Conservation (phyloP, 1,140 invertebrate genomes). For the Aphaenogaster floridana region DNA sequence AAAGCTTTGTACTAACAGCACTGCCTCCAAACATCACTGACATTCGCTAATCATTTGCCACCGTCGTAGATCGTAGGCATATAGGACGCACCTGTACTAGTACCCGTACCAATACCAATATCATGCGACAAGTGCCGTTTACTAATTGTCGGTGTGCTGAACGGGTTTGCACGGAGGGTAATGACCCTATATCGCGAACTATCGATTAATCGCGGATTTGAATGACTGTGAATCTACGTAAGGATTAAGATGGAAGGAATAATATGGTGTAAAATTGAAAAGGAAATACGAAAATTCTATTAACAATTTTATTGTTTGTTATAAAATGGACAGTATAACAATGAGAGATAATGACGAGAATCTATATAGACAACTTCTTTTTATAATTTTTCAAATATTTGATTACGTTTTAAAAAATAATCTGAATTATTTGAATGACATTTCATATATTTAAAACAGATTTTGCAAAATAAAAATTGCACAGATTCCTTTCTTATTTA, state of each 20-base stretch:
- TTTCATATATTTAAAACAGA: neutral
- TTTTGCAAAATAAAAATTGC: neutral
- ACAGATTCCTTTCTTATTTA: constrained; percentile 9
- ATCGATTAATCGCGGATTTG: constrained; percentile 21
- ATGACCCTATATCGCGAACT: constrained; percentile 27
- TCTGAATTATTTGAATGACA: neutral
- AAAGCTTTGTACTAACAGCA: constrained; percentile 73
- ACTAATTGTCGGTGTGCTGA: constrained; percentile 48
- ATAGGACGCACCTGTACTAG: constrained; percentile 74
- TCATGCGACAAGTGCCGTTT: constrained; percentile 59
- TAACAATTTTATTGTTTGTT: neutral
- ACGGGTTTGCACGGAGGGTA: constrained; percentile 46
- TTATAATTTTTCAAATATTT: neutral
- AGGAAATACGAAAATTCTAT: neutral
- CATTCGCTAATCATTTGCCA: constrained; percentile 74
- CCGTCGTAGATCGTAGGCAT: constrained; percentile 72
- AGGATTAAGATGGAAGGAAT: neutral
- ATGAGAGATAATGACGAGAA: neutral
- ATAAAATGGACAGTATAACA: neutral
- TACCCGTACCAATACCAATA: constrained; percentile 72
- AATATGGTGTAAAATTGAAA: neutral
- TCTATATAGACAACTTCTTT: neutral
- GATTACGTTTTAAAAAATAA: neutral
- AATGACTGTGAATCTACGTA: neutral
- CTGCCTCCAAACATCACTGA: constrained; percentile 72